Evolutionary conservation across 2,113 vertebrate species (phyloP).

Genomic region (Lophochroa leadbeateri): DNA sequence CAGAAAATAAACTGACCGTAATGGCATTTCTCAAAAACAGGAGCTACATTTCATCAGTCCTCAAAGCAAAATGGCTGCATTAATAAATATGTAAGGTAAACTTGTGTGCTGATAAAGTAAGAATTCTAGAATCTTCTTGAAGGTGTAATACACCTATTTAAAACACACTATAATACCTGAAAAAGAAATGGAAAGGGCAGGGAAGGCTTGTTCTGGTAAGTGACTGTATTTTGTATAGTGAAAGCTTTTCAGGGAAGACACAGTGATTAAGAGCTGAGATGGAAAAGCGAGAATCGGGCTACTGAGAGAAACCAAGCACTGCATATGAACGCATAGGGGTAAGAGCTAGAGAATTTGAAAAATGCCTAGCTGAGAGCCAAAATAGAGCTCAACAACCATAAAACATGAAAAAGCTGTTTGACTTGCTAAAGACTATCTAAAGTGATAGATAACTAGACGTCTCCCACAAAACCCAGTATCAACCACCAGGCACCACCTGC

Average conservation of each 20-base stretch:
- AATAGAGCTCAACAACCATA: constrained; percentile 27
- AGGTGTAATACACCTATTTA: not conserved
- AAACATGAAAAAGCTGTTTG: constrained; percentile 39
- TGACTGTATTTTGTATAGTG: not conserved
- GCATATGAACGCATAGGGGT: not conserved
- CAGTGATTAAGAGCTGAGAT: constrained; percentile 24
- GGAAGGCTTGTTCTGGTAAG: not conserved
- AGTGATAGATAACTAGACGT: constrained; percentile 7
- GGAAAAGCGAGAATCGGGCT: not conserved
- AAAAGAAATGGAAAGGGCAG: not conserved
- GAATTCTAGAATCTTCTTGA: not conserved
- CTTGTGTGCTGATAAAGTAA: not conserved
- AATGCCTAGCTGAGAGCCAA: constrained; percentile 54
- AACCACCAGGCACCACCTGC: constrained; percentile 59
- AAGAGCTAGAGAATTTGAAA: constrained; percentile 58
- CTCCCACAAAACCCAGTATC: constrained; percentile 2
- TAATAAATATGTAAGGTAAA: not conserved
- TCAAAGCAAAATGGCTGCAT: not conserved
- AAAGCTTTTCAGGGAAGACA: not conserved
- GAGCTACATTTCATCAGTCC: not conserved
- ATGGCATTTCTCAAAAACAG: not conserved
- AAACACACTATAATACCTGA: not conserved
- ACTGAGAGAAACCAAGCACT: constrained; percentile 19
- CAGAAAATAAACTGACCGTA: not conserved
- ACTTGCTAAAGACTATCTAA: constrained; percentile 28